Evolutionary conservation across 2,113 vertebrate genomes (phyloP).

Genomic region (Acanthisitta chloris): DNA sequence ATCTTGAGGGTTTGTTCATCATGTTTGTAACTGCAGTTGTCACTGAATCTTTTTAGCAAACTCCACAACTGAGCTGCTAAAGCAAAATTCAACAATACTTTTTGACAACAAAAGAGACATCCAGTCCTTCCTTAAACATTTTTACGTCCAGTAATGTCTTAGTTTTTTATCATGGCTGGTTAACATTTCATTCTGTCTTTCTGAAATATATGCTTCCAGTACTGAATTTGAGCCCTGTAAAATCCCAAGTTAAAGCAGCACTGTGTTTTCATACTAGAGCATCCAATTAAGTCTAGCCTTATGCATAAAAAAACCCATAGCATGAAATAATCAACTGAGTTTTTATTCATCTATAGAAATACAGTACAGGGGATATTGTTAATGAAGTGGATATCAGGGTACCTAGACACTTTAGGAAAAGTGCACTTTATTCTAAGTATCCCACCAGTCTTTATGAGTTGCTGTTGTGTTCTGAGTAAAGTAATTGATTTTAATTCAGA

Average conservation of each 20-base stretch:
- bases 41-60: background rate
- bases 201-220: slow-evolving; percentile 3
- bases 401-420: slow-evolving; percentile 50
- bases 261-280: background rate
- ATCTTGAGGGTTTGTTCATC: background rate
- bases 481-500: slow-evolving; percentile 47
- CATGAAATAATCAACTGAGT: background rate
- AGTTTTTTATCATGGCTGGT: slow-evolving; percentile 1
- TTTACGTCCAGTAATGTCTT: background rate
- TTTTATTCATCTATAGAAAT: slow-evolving; percentile 36
- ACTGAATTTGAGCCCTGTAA: background rate
- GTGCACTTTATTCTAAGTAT: slow-evolving; percentile 45
- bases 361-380: slow-evolving; percentile 1
- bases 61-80: background rate
- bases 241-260: background rate
- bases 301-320: background rate
- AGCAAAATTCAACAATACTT: slow-evolving; percentile 20
- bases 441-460: slow-evolving; percentile 52
- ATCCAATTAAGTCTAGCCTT: background rate
- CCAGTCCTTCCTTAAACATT: background rate
- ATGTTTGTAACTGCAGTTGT: background rate
- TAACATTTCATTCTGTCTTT: background rate
- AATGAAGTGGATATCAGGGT: slow-evolving; percentile 40
- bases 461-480: slow-evolving; percentile 43
- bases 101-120: background rate